Base-by-base conservation (phyloP, 2,797 vertebrate genomes). In the Crenichthys baileyi region DNA sequence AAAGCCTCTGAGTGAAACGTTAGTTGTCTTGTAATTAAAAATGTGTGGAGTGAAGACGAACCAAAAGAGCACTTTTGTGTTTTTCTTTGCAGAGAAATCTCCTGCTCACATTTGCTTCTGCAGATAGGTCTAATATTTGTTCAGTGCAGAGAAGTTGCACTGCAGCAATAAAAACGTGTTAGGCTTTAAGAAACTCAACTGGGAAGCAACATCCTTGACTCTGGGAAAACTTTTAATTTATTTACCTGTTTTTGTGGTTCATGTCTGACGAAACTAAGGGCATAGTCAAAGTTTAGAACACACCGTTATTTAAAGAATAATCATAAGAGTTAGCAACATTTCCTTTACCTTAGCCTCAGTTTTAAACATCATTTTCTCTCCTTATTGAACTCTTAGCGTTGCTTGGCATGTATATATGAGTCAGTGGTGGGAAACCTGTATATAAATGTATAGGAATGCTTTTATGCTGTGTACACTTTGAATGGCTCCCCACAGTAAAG, bases 361-460 rank as follows among this genome's bases (percentile, higher is more conserved):
- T 81, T 63, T 48, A n/a, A 58, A 55, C 13, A 5, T 0, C 29
- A 50, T 31, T 41, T 53, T 53, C n/a, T 81, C 44, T 80, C 60
- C 82, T 81, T 79, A 22, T 87, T 77, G 72, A 29, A 63, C 56
- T 88, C 88, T 88, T 86, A 82, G 55, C 61, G n/a, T 74, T 65
- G 15, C 83, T 82, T 86, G 80, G 82, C 79, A n/a, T 78, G 29
- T 92, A 84, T 88, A 85, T 95, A 90, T 80, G 73, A 78, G 20
- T 70, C 73, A 56, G 53, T 78, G 74, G 44, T 70, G 50, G 80
- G 81, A 90, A 85, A 77, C 83, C 85, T 94, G 92, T 95, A 93
- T 87, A 95, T 94, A 94, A 60, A 79, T 94, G 88, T 95, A 94
- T 85, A 94, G 84, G 72, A 56, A 80, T 79, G 88, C 86, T 90